Base-by-base conservation (phyloP, 1,140 invertebrate species). In the Nephila pilipes region DNA sequence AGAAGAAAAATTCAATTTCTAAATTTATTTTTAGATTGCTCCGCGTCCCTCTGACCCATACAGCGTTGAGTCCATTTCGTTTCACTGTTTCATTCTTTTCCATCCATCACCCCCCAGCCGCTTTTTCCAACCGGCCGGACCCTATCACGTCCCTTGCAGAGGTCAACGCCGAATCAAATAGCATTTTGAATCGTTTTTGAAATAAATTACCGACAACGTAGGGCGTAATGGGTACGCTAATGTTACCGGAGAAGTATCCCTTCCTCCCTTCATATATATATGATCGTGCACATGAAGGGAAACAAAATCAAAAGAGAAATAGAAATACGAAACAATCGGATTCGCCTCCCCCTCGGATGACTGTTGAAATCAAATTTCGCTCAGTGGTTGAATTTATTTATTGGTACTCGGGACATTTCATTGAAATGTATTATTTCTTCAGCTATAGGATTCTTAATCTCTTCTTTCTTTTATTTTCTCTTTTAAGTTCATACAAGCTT, bases 151-250 rank as follows among this genome's bases (percentile, higher is more conserved):
- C 38, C 54, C 60, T 20, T 57, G 54, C 69, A 90, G 54, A 92
- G 90, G 90, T 92, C 90, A 85, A 92, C 90, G 58, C 55, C 29
- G 90, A 92, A 65, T 91, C 89, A 60, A 91, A 91, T 92, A 36
- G 90, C 90, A 92, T 85, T 92, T 92, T 92, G 90, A 92, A 92
- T 92, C 90, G 90, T 92, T 92, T 85, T 92, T 92, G 90, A 92
- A 92, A 92, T 92, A 92, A 92, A 92, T 92, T 92, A 92, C 90
- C 25, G 58, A n/a, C 60, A 54, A 36, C 58, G 81, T 25, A 63
- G 90, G 63, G 79, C 80, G 90, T 92, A 92, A 92, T 92, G 90
- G 90, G 79, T 92, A 92, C 80, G 81, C 90, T 92, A 92, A 92
- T 92, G 90, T 85, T 83, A 12, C n/a, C 58, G 16, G 75, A 14